phyloP scores from a whole-genome alignment of 2,113 vertebrate genomes.

The Mormyrus iriodes region DNA sequence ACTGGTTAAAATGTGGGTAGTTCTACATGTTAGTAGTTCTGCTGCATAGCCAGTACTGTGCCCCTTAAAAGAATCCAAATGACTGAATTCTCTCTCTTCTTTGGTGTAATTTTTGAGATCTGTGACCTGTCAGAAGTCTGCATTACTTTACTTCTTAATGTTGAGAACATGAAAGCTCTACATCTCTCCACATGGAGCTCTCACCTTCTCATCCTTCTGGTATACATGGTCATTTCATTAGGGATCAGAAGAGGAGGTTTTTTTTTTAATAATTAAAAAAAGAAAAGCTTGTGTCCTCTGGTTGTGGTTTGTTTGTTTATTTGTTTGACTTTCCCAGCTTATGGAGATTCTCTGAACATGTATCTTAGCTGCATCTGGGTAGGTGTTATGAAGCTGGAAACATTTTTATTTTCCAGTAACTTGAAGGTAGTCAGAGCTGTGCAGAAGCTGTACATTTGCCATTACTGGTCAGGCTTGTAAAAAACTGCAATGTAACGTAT shows the following conservation, averaged over 20 bases:
- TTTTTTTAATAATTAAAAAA: background rate
- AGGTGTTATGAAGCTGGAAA: background rate
- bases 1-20: background rate
- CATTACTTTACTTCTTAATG: background rate
- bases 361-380: background rate
- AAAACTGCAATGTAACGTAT: background rate
- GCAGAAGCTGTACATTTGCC: background rate
- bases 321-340: background rate
- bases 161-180: background rate
- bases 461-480: background rate
- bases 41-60: background rate
- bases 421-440: background rate
- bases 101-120: background rate
- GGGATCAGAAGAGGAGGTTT: background rate
- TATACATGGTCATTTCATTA: background rate
- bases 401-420: background rate
- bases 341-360: background rate
- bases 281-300: background rate
- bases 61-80: background rate
- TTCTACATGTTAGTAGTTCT: background rate
- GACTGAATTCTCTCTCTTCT: background rate
- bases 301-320: background rate
- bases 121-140: background rate
- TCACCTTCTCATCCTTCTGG: background rate
- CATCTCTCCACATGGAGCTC: background rate